These are phyloP conservation scores for Drosophila sturtevanti DNA, from an alignment of 1,140 invertebrate genomes.

Conservation along the genomic window DNA sequence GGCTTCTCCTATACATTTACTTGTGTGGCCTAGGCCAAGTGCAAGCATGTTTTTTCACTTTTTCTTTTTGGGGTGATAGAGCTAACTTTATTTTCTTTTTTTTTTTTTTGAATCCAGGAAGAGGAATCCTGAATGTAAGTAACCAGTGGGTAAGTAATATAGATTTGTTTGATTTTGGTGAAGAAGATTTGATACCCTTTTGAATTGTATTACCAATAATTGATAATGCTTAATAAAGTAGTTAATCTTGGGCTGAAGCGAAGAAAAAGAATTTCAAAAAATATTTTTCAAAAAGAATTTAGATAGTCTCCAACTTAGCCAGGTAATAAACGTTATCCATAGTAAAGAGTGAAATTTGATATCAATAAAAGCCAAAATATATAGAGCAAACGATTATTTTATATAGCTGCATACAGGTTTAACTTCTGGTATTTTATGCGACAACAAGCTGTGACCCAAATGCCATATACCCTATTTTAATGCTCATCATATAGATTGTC, in stretches of 20 bases:
- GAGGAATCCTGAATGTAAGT: neutral
- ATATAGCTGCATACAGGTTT: neutral
- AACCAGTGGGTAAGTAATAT: neutral
- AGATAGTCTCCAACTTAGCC: too few relatives aligned
- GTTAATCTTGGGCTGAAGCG: too few relatives aligned
- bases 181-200: neutral
- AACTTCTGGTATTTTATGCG: neutral
- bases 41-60: conserved; percentile 45
- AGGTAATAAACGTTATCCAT: too few relatives aligned
- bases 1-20: conserved; percentile 13
- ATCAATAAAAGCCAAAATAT: too few relatives aligned
- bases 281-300: too few relatives aligned
- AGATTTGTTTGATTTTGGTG: neutral
- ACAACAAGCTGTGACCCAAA: neutral
- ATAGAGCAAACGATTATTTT: neutral
- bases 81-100: too few relatives aligned
- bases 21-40: conserved; percentile 35
- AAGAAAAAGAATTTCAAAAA: neutral
- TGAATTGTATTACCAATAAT: neutral
- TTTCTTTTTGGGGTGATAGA: conserved; percentile 7
- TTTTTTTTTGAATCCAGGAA: conserved; percentile 18
- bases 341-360: too few relatives aligned
- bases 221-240: conserved; percentile 7
- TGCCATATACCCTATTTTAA: conserved; percentile 27
- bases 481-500: conserved; percentile 47